phyloP scores from a whole-genome alignment of 64 coral and sea anemone genomes.

The Catalaphyllia jardinei region DNA sequence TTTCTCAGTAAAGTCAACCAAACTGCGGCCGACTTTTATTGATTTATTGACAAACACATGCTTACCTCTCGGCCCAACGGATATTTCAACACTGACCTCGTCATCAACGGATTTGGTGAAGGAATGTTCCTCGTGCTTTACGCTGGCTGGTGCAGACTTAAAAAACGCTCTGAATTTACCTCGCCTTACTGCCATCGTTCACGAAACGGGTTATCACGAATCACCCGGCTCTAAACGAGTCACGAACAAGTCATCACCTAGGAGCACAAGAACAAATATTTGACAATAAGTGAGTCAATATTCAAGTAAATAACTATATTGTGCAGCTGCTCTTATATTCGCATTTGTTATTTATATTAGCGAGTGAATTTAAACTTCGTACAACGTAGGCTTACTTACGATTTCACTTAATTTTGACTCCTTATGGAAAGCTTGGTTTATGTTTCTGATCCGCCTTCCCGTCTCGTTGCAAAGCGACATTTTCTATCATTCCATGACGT shows the following conservation, averaged over 20 bases:
- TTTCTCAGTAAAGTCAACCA: not conserved
- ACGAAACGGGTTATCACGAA: not conserved
- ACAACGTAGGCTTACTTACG: not conserved
- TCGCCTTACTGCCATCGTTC: not conserved
- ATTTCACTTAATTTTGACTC: not conserved
- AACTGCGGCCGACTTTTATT: too few relatives aligned
- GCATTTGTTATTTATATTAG: not conserved
- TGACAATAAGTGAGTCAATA: not conserved
- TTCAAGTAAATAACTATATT: conserved; percentile 1
- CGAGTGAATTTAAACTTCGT: not conserved
- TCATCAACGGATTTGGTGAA: not conserved
- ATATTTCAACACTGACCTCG: conserved; percentile 7
- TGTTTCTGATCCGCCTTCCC: not conserved
- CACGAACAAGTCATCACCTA: too few relatives aligned
- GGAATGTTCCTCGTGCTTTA: conserved; percentile 4
- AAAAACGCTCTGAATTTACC: conserved; percentile 19
- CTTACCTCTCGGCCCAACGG: conserved; percentile 33
- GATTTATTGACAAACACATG: too few relatives aligned
- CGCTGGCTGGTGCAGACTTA: not conserved
- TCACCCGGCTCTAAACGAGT: not conserved
- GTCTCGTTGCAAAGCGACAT: not conserved
- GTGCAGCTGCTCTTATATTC: not conserved
- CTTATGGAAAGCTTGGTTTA: not conserved
- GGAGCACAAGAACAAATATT: not conserved
- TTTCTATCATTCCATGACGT: not conserved